Percentiles rank a stretch among this genome's conserved stretches.
Evolutionary conservation across 1,140 invertebrate genomes (phyloP).

Genomic region (Ylistrum balloti): DNA sequence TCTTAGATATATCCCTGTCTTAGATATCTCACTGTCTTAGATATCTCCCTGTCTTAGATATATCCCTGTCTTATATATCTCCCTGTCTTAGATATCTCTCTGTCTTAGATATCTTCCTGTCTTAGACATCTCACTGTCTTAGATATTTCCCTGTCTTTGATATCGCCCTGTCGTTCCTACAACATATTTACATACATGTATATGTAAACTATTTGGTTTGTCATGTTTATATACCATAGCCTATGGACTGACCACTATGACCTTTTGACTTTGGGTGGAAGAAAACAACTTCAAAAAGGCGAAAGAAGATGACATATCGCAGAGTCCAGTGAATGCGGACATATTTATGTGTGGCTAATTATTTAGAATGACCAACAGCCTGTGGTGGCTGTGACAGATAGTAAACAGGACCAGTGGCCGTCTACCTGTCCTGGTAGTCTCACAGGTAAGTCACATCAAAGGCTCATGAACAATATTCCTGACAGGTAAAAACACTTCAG

Average conservation of each 20-base stretch:
- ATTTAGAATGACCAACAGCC: slow-evolving; percentile 1
- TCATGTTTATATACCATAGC: neutral
- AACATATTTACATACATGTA: too few species aligned
- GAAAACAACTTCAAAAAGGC: neutral
- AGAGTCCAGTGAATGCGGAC: neutral
- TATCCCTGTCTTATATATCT: too few species aligned
- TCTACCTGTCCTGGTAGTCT: neutral
- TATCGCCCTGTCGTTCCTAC: too few species aligned
- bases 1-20: too few species aligned
- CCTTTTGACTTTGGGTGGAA: neutral
- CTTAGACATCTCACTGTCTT: too few species aligned
- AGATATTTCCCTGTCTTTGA: too few species aligned
- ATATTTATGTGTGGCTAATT: neutral
- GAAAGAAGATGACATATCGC: neutral
- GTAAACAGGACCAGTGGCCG: neutral
- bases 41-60: too few species aligned
- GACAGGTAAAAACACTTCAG: neutral
- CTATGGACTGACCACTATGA: neutral
- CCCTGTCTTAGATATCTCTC: too few species aligned
- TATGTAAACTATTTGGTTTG: too few species aligned
- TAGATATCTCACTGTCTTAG: too few species aligned
- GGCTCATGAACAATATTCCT: neutral
- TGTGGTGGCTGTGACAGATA: neutral
- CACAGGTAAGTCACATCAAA: slow-evolving; percentile 17
- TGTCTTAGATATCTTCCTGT: too few species aligned